Evolutionary conservation across 2,113 vertebrate genomes (phyloP).

Genomic region (Prolemur simus): DNA sequence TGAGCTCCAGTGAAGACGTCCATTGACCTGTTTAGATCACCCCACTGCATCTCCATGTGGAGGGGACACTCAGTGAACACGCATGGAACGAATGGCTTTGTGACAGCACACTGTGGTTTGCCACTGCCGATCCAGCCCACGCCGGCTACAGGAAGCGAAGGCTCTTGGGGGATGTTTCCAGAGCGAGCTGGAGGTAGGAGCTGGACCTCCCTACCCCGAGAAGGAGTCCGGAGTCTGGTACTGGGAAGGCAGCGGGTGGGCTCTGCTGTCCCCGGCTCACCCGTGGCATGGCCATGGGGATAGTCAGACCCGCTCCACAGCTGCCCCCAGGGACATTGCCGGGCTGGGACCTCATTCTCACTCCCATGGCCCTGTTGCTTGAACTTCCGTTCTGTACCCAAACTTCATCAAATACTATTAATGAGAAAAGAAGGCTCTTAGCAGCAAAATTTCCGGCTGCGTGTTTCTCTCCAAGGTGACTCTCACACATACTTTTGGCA

Average conservation of each 20-base stretch:
- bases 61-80: background rate
- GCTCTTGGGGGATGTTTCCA: background rate
- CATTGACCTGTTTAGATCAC: background rate
- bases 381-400: background rate
- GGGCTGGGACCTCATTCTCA: background rate
- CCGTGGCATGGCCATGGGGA: rapidly evolving
- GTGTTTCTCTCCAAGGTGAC: background rate
- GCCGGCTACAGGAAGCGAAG: background rate
- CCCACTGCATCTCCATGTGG: rapidly evolving
- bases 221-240: rapidly evolving
- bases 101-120: background rate
- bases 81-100: background rate
- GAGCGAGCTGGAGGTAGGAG: background rate
- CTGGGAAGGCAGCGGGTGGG: background rate
- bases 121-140: background rate
- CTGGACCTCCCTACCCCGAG: background rate
- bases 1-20: background rate
- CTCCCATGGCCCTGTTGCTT: background rate
- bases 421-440: background rate
- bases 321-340: too few species aligned
- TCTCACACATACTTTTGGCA: too few species aligned
- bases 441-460: background rate
- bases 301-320: background rate
- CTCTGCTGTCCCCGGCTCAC: background rate
- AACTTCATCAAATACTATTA: background rate